Conservation (phyloP, 2,113 vertebrate genomes). For the Chlamydotis undulata region DNA sequence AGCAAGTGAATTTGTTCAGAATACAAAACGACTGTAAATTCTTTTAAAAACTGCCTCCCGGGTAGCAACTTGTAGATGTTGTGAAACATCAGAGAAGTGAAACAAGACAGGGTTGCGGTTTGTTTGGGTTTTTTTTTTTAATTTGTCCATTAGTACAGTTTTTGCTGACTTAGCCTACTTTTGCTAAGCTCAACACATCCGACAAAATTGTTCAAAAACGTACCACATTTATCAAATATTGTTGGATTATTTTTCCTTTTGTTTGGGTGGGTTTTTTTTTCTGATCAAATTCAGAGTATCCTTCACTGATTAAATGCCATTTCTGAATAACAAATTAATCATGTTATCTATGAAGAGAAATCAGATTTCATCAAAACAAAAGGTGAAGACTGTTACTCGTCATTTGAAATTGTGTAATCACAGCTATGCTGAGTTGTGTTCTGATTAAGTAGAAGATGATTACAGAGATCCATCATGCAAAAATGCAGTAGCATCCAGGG, state of each 20-base stretch:
- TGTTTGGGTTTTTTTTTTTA: neutral
- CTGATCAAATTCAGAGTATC: neutral
- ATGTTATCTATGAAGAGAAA: neutral
- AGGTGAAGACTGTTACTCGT: neutral
- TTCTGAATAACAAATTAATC: slow-evolving; percentile 28
- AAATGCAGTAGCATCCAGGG: neutral
- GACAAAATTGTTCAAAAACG: neutral
- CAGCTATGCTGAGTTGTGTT: slow-evolving; percentile 3
- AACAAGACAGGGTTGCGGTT: neutral
- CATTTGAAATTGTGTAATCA: slow-evolving; percentile 46
- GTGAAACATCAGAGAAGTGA: slow-evolving; percentile 7
- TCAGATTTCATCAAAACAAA: slow-evolving; percentile 33
- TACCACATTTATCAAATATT: neutral
- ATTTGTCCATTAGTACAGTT: neutral
- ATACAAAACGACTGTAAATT: slow-evolving; percentile 16
- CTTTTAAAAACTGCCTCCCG: neutral
- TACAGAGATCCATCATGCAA: neutral
- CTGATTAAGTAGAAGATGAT: slow-evolving; percentile 51
- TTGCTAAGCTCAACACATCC: neutral
- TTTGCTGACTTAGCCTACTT: neutral
- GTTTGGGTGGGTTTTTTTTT: neutral
- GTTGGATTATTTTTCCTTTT: neutral
- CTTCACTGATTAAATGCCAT: slow-evolving; percentile 26
- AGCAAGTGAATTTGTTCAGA: slow-evolving; percentile 56
- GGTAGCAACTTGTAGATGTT: neutral